Evolutionary conservation across 2,888 invertebrate species (phyloP).

Genomic region (Thalpophila matura): DNA sequence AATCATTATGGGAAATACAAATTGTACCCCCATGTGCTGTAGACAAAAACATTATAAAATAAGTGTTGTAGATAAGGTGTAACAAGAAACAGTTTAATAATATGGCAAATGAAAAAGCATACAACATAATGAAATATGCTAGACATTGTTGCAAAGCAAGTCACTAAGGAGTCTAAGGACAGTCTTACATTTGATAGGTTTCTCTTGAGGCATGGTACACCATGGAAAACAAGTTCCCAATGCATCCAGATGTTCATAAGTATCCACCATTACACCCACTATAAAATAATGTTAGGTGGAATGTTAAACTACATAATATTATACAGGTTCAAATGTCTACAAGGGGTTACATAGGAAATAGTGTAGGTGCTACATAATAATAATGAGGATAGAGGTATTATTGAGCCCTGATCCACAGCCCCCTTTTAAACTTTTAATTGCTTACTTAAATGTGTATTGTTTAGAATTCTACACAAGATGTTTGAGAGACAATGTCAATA

Average conservation of each 20-base stretch:
- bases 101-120: conserved; percentile 13
- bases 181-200: conserved; percentile 84
- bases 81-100: not conserved
- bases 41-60: not conserved
- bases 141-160: conserved; percentile 31
- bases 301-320: conserved; percentile 34
- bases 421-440: too few species aligned
- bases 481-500: not conserved
- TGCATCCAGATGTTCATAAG: conserved; percentile 94
- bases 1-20: not conserved
- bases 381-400: too few species aligned
- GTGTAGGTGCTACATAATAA: not conserved
- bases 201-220: conserved; percentile 91
- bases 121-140: conserved; percentile 26
- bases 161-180: conserved; percentile 12
- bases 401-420: too few species aligned
- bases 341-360: not conserved
- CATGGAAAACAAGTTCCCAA: conserved; percentile 95
- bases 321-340: conserved; percentile 25
- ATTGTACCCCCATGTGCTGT: not conserved
- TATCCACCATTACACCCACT: conserved; percentile 93
- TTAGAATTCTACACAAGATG: conserved; percentile 6
- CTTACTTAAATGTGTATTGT: too few species aligned
- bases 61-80: not conserved
- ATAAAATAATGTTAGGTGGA: conserved; percentile 68